Conservation (phyloP, 37 sponge, comb jelly and placozoan genomes). For the Corticium candelabrum region DNA sequence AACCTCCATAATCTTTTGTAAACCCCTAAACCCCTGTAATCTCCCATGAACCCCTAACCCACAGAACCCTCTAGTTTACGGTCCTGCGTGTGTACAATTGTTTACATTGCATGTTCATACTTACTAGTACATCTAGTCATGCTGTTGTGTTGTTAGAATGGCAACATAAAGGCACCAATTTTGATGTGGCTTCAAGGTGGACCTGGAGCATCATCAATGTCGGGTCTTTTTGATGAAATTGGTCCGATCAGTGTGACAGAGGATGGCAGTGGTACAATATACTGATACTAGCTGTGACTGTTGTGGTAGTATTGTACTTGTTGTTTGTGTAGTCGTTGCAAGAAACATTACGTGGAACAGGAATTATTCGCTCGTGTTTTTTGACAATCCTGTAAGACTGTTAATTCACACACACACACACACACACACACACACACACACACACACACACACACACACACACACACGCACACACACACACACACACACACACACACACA, state of each 20-base stretch:
- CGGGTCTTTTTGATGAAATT: conserved; percentile 75
- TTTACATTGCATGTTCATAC: no score
- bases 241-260: conserved; percentile 60
- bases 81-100: no score
- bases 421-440: conserved; percentile 18
- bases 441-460: conserved; percentile 24
- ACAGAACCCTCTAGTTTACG: no score
- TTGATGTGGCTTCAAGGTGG: conserved; percentile 90
- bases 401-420: no score
- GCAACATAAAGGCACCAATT: conserved; percentile 42
- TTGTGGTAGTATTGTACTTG: background rate
- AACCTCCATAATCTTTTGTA: no score
- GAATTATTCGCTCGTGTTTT: conserved; percentile 61
- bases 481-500: conserved; percentile 5
- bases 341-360: conserved; percentile 61
- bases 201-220: conserved; percentile 81
- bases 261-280: conserved; percentile 9
- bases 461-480: conserved; percentile 2
- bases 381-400: conserved; percentile 90
- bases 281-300: background rate
- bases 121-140: no score
- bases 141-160: conserved; percentile 19
- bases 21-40: no score
- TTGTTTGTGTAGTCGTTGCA: conserved; percentile 3
- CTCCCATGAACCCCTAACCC: no score